These are phyloP conservation scores for Panorpa germanica DNA, from an alignment of 2,888 invertebrate species.

Conservation along the genomic window DNA sequence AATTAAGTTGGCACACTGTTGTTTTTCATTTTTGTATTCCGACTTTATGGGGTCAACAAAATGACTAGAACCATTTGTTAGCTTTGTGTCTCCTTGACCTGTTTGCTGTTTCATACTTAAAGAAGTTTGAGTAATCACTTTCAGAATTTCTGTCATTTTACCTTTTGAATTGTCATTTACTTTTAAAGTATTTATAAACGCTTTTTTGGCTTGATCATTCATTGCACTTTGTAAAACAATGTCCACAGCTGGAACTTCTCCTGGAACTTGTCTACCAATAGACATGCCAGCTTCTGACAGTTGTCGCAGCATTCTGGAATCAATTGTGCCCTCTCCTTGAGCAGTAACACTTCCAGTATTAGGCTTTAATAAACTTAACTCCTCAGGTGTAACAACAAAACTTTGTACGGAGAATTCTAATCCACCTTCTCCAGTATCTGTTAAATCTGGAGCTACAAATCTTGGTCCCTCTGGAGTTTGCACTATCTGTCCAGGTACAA, in stretches of 20 bases:
- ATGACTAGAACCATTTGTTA: too few species aligned
- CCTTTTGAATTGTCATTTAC: conserved; percentile 31
- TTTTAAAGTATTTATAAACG: conserved; percentile 29
- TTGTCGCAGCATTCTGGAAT: conserved; percentile 41
- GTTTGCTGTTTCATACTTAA: too few species aligned
- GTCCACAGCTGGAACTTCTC: conserved; percentile 39
- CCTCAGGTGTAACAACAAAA: conserved; percentile 33
- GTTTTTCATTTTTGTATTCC: too few species aligned
- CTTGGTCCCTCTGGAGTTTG: conserved; percentile 50
- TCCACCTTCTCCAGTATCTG: conserved; percentile 41
- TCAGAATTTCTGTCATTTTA: too few species aligned
- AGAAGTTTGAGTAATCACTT: too few species aligned
- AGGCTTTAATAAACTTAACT: conserved; percentile 23
- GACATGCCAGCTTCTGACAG: conserved; percentile 49
- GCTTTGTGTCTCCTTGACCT: too few species aligned
- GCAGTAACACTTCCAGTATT: conserved; percentile 29
- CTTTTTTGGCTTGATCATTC: conserved; percentile 29
- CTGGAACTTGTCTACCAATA: conserved; percentile 39
- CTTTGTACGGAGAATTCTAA: conserved; percentile 53
- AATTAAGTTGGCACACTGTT: too few species aligned
- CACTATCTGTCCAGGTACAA: conserved; percentile 61
- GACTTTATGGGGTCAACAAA: too few species aligned
- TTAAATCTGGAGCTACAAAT: conserved; percentile 48
- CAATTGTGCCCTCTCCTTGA: conserved; percentile 39
- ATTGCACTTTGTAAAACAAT: conserved; percentile 31